These are phyloP conservation scores for Muraenolepis orangiensis DNA, from an alignment of 2,797 vertebrate genomes.

Conservation along the genomic window DNA sequence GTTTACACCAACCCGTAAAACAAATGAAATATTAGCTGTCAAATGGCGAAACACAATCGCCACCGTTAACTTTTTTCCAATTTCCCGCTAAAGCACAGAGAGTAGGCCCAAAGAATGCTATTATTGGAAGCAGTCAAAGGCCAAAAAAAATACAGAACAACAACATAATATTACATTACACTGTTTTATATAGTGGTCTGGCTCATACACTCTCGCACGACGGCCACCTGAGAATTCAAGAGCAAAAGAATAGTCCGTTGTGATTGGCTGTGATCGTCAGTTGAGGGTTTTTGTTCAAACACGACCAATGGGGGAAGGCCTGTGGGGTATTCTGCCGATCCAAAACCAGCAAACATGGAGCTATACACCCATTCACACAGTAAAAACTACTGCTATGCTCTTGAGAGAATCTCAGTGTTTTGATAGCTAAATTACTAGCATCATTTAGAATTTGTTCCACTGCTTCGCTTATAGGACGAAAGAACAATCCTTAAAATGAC, in stretches of 20 bases:
- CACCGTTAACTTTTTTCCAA: constrained; percentile 20
- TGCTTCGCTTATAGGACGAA: background rate
- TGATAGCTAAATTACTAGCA: too few relatives aligned
- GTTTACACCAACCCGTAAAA: background rate
- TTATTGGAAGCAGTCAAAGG: constrained; percentile 57
- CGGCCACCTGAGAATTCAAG: constrained; percentile 53
- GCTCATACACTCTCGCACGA: constrained; percentile 40
- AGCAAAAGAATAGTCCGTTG: constrained; percentile 10
- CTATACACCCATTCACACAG: background rate
- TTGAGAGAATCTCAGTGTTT: too few relatives aligned
- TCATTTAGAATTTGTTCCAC: too few relatives aligned
- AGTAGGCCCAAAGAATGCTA: background rate
- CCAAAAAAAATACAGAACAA: constrained; percentile 27
- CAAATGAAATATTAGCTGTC: background rate
- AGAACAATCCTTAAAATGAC: background rate
- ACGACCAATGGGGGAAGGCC: background rate
- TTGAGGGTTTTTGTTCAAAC: background rate
- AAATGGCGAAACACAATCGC: constrained; percentile 6
- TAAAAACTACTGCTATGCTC: too few relatives aligned
- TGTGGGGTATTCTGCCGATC: background rate
- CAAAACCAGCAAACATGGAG: background rate
- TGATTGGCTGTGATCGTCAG: background rate
- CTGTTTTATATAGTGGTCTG: constrained; percentile 63
- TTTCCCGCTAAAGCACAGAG: background rate
- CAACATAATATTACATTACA: constrained; percentile 31